These are phyloP conservation scores for Ctena decussata DNA, from an alignment of 2,888 invertebrate species.

Conservation along the genomic window DNA sequence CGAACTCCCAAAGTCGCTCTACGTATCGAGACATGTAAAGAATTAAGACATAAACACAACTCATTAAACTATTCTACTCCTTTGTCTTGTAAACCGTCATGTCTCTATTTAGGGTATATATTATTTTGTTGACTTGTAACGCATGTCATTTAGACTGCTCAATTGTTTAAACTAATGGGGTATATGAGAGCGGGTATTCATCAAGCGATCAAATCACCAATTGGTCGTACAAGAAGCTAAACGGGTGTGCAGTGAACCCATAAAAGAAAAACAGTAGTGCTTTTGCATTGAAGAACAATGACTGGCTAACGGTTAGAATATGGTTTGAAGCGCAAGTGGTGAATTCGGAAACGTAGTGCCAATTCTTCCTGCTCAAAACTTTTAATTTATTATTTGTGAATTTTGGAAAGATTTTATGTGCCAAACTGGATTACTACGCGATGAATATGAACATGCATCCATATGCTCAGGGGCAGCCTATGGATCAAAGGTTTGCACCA, in stretches of 20 bases:
- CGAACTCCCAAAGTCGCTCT: not conserved
- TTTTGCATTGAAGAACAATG: slow-evolving; percentile 10
- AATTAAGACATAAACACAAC: not conserved
- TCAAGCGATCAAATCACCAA: slow-evolving; percentile 14
- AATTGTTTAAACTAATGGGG: slow-evolving; percentile 65
- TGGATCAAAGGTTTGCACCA: slow-evolving; percentile 63
- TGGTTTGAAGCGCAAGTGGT: not conserved
- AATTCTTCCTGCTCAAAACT: not conserved
- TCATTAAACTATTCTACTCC: not conserved
- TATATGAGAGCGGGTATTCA: slow-evolving; percentile 35
- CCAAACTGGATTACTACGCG: slow-evolving; percentile 3
- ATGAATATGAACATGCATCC: slow-evolving; percentile 55
- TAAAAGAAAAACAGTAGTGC: slow-evolving; percentile 19
- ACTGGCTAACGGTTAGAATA: not conserved
- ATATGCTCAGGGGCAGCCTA: slow-evolving; percentile 63
- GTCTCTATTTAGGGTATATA: not conserved
- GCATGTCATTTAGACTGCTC: slow-evolving; percentile 61
- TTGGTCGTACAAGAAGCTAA: slow-evolving; percentile 17
- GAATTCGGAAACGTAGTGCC: slow-evolving; percentile 8
- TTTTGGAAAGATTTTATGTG: not conserved
- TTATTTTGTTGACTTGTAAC: slow-evolving; percentile 27
- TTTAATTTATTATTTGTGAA: not conserved
- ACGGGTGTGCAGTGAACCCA: slow-evolving; percentile 66
- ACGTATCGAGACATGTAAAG: not conserved
- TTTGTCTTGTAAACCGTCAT: not conserved